Base-by-base conservation (phyloP, 2,888 invertebrate species). In the Syrista parreyssii region DNA sequence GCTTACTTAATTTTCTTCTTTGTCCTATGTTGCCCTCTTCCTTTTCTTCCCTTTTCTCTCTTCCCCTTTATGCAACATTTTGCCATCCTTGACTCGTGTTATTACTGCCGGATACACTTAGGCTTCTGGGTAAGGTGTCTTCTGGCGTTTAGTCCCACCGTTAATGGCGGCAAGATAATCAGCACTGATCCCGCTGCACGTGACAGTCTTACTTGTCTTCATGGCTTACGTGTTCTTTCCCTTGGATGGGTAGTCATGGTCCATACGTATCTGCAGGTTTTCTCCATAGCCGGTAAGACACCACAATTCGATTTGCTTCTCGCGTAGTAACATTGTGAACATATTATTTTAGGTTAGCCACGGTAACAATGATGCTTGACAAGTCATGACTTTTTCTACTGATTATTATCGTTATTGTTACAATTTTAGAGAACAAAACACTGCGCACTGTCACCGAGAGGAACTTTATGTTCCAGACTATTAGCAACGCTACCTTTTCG, bases 181-280 rank as follows among this genome's bases (percentile, higher is more conserved):
- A 95, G 94, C 85, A 94, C 96, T 12, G 94, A 95, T 80, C 93
- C 93, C 4, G 96, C 97, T 73, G 95, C 96, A 12, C 93, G 95
- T 85, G 94, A 95, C 77, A 94, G 95, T 23, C 93, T 96, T 75
- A 94, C 95, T 74, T 96, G 96, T 88, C 93, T 96, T 72, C 96
- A 96, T 86, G 96, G 96, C 33, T 92, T 96, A 85, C 93, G 96
- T 73, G 96, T 96, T 78, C 92, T 96, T 87, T 96, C 96, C 2
- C 94, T 96, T 78, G 93, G 95, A 12, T 97, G 96, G 96, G 96
- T 96, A 76, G 96, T 97, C 84, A 93, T 97, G 94, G 96, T 97
- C 68, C 96, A 97, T 90, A 96, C 96, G 0, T 97, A 97, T 91
- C 92, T 97, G 80, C 95, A 96, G 84, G 94, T 97, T 84, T 97